Percentiles rank a stretch among this genome's conserved stretches.
Conservation (phyloP, 2,888 invertebrate species). For the Ichneumon xanthorius region DNA sequence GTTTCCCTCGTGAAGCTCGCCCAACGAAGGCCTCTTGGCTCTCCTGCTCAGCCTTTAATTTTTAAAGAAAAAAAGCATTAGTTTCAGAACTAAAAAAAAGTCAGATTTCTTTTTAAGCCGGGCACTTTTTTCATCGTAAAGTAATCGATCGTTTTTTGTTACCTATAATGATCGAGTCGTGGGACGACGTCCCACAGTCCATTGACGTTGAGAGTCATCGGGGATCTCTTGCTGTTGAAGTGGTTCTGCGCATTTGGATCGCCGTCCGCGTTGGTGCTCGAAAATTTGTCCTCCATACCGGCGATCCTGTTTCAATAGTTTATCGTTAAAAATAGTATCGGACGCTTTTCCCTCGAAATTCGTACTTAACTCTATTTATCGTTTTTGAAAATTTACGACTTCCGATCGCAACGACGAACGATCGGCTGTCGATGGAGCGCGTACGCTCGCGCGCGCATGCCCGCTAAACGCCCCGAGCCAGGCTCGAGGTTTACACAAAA, state of each 20-base stretch:
- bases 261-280: constrained; percentile 76
- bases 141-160: constrained; percentile 11
- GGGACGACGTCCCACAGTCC: constrained; percentile 84
- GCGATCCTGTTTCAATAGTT: constrained; percentile 71
- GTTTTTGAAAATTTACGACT: constrained; percentile 4
- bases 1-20: constrained; percentile 90
- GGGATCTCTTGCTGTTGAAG: constrained; percentile 79
- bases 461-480: neutral
- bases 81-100: neutral
- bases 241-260: constrained; percentile 75
- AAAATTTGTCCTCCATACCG: constrained; percentile 78
- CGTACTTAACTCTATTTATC: neutral
- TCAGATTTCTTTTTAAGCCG: neutral
- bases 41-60: constrained; percentile 86
- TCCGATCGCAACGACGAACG: neutral
- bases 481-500: neutral
- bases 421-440: constrained; percentile 12
- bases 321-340: constrained; percentile 36
- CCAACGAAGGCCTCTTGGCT: constrained; percentile 93
- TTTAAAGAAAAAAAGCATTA: constrained; percentile 1
- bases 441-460: neutral
- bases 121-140: neutral
- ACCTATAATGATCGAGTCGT: constrained; percentile 83
- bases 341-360: neutral
- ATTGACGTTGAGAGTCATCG: constrained; percentile 82